Evolutionary conservation across 1,140 invertebrate genomes (phyloP), one percentile per base, ranked within the genome.

Genomic region (Himalopsyche phryganea): DNA sequence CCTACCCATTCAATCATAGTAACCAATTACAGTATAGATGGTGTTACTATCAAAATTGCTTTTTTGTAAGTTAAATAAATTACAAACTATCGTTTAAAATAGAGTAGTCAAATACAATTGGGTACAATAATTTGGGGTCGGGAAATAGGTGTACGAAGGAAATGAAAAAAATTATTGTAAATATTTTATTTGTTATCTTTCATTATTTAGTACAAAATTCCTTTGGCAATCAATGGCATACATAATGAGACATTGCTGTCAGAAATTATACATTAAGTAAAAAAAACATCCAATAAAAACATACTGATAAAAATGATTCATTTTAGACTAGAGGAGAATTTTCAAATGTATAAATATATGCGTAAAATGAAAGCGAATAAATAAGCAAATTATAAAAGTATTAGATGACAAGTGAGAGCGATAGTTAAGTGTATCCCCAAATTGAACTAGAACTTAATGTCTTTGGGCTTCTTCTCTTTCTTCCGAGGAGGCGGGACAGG

Each of bases 381-480:
- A 55, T 40, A 55, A 58, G 55, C 51, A 28, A 23, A 45, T 42
- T 50, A 23, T 57, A 35, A 50, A 17, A 50, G 48, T 18, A 20
- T 11, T 13, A 20, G 40, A 49, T 50, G 47, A 14, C 14, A 33
- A 36, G 50, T 19, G 48, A 38, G 33, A 20, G 41, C 20, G 17
- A 45, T 17, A 45, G 6, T 17, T 45, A 11, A 28, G 23, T 3
- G 23, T 9, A 28, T 28, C 23, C 9, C 4, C 23, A 28, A 28
- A 28, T 5, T 40, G 14, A 23, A 13, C 3, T 7, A 44, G 11
- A 36, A 58, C 71, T 68, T 73, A 63, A 75, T 74, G 48, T 78
- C 73, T 71, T 77, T 77, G 62, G 74, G 75, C 61, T 78, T 78
- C 68, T 78, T 78, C 66, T 77, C 75, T 41, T 78, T 78, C 68